These are phyloP conservation scores for Phaedon cochleariae DNA, from an alignment of 2,888 invertebrate genomes.

Conservation along the genomic window DNA sequence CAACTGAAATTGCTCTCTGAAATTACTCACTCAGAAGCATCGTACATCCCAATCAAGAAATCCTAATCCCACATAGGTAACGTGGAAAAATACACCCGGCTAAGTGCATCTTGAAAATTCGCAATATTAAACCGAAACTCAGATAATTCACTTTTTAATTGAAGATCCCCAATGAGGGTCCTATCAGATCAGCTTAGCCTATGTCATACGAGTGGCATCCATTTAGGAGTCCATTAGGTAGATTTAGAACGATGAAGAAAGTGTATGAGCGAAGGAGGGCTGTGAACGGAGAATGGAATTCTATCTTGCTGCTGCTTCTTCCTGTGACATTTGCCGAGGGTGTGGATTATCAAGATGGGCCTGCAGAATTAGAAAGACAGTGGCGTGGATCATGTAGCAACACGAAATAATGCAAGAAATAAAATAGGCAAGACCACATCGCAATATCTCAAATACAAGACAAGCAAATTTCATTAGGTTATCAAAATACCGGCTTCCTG, in stretches of 20 bases:
- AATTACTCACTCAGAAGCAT: background rate
- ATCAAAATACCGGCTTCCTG: too few relatives aligned
- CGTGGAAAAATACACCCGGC: constrained; percentile 21
- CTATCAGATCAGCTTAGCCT: constrained; percentile 43
- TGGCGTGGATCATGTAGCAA: constrained; percentile 4
- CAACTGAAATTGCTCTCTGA: too few relatives aligned
- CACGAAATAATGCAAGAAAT: too few relatives aligned
- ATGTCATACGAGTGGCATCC: constrained; percentile 58
- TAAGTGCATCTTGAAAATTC: constrained; percentile 40
- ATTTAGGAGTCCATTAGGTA: constrained; percentile 61
- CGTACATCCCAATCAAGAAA: constrained; percentile 20
- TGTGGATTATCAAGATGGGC: constrained; percentile 27
- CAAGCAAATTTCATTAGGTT: too few relatives aligned
- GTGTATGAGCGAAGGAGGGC: constrained; percentile 45
- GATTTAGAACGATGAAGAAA: constrained; percentile 56
- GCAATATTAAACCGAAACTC: constrained; percentile 45
- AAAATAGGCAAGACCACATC: too few relatives aligned
- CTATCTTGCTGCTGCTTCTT: background rate
- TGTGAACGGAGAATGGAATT: constrained; percentile 32
- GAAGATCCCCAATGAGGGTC: constrained; percentile 49
- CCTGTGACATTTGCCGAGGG: constrained; percentile 29
- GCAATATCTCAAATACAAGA: too few relatives aligned
- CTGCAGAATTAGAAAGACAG: background rate
- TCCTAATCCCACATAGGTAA: background rate
- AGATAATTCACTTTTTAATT: constrained; percentile 59